Percentiles rank a stretch among this genome's conserved stretches.
Evolutionary conservation across 2,113 vertebrate genomes (phyloP).

Genomic region (Barbus barbus): DNA sequence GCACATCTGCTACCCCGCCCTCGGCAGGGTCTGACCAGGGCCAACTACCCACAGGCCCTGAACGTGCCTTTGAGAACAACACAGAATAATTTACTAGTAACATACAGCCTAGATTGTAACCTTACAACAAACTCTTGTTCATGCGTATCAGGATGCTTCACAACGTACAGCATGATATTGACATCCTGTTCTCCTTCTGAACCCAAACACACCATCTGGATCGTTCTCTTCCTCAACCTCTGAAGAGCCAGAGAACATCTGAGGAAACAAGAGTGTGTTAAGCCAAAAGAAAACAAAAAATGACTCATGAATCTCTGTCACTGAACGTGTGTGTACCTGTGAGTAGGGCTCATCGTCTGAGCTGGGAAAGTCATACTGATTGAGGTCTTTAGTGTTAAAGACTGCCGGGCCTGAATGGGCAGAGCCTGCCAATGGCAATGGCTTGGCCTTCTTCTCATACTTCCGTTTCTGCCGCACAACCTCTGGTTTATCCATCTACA

Average conservation of each 20-base stretch:
- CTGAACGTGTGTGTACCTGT: conserved; percentile 76
- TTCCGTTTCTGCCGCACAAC: conserved; percentile 92
- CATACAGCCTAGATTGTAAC: neutral
- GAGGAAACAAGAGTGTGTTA: neutral
- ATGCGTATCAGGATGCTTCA: neutral
- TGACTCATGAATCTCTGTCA: neutral
- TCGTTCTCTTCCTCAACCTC: conserved; percentile 98
- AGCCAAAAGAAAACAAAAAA: neutral
- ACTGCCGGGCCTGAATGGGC: conserved; percentile 85
- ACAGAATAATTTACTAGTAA: neutral
- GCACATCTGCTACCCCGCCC: conserved; percentile 85
- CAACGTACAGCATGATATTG: conserved; percentile 95
- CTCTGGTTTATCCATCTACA: conserved; percentile 75
- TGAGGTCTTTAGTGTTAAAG: conserved; percentile 95
- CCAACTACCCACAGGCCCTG: conserved; percentile 86
- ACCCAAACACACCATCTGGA: conserved; percentile 93
- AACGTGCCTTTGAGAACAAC: conserved; percentile 76
- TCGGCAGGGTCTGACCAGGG: conserved; percentile 89
- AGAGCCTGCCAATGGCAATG: conserved; percentile 78
- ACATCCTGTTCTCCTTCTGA: conserved; percentile 96
- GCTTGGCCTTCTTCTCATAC: conserved; percentile 97
- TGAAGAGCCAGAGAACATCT: conserved; percentile 88
- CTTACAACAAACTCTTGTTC: neutral
- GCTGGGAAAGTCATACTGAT: conserved; percentile 98
- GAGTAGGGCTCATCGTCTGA: conserved; percentile 94